Evolutionary conservation across 2,888 invertebrate genomes (phyloP).

Genomic region (Callyntrura guangdongensis): DNA sequence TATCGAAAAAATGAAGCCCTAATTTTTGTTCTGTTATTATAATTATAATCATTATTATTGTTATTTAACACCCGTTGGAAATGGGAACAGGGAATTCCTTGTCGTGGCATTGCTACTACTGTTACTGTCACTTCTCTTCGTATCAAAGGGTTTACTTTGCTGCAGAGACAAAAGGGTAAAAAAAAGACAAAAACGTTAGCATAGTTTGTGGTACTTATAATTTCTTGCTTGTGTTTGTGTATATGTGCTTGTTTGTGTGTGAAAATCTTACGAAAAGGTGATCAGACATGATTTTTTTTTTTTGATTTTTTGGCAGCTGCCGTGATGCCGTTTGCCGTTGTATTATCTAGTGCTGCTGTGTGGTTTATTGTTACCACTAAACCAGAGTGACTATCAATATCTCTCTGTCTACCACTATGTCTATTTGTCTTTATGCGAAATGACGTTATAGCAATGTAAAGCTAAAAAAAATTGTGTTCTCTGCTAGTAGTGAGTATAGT

Average conservation of each 20-base stretch:
- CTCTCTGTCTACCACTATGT: too few relatives aligned
- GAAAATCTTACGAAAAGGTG: too few relatives aligned
- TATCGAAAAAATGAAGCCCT: background rate
- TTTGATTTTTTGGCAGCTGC: too few relatives aligned
- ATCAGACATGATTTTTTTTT: too few relatives aligned
- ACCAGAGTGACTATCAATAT: too few relatives aligned
- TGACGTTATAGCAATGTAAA: background rate
- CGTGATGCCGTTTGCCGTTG: too few relatives aligned
- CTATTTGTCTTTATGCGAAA: background rate
- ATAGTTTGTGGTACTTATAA: background rate
- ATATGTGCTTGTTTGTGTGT: constrained; percentile 1
- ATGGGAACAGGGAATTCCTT: constrained; percentile 36
- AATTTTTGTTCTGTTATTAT: background rate
- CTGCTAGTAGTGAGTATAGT: background rate
- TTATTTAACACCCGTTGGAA: background rate
- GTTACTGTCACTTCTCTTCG: background rate
- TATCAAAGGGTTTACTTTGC: background rate
- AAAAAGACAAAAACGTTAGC: background rate
- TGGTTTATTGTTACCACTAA: background rate
- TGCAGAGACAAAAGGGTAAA: background rate
- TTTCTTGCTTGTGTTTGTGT: background rate
- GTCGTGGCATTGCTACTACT: background rate
- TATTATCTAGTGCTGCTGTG: too few relatives aligned
- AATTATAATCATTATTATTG: background rate
- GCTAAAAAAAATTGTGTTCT: background rate